phyloP scores from a whole-genome alignment of 2,888 invertebrate species.

The Minunthozetes semirufus region DNA sequence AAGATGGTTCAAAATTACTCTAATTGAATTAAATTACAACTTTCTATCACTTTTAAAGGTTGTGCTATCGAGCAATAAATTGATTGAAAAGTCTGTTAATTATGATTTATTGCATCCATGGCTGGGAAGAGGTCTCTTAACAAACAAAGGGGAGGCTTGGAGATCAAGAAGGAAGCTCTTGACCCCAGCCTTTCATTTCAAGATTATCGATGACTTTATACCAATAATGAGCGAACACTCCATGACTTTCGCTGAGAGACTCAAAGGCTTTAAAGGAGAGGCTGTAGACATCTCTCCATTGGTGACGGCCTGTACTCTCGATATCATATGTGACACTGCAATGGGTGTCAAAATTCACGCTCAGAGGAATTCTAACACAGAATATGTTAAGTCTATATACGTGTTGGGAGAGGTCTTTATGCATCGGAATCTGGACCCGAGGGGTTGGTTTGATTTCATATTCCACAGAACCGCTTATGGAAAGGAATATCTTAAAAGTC shows the following conservation, averaged over 20 bases:
- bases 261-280: background rate
- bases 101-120: slow-evolving; percentile 5
- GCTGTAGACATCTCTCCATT: background rate
- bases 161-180: background rate
- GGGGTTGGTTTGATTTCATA: background rate
- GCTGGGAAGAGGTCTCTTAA: background rate
- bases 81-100: background rate
- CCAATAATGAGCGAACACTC: background rate
- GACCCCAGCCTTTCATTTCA: background rate
- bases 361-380: background rate
- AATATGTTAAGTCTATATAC: background rate
- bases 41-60: background rate
- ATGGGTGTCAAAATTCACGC: background rate
- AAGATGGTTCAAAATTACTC: too few species aligned
- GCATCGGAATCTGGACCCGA: background rate
- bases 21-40: too few species aligned
- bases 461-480: background rate
- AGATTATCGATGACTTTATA: slow-evolving; percentile 1
- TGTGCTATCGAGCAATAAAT: background rate
- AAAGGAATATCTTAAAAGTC: background rate
- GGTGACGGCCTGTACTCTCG: background rate
- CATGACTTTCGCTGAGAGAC: background rate
- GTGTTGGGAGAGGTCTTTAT: background rate
- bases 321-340: slow-evolving; percentile 7
- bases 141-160: background rate